phyloP scores from a whole-genome alignment of 2,113 vertebrate species.

The Xiphophorus hellerii region DNA sequence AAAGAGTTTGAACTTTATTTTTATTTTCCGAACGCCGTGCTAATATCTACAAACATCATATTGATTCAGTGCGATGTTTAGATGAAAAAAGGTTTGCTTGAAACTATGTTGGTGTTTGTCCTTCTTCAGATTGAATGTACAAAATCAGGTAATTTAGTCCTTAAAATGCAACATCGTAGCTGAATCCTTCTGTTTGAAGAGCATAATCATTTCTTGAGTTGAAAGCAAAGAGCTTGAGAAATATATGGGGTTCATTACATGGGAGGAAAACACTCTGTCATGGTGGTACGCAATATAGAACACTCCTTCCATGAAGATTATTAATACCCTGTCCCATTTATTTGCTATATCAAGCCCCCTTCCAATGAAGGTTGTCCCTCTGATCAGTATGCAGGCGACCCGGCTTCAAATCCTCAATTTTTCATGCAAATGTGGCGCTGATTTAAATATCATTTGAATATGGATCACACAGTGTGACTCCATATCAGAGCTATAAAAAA shows the following conservation, averaged over 20 bases:
- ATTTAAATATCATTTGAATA: conserved; percentile 85
- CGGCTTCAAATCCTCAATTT: conserved; percentile 81
- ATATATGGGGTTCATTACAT: conserved; percentile 65
- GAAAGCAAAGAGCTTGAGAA: conserved; percentile 40
- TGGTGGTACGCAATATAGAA: conserved; percentile 43
- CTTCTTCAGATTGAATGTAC: not conserved
- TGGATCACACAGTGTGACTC: conserved; percentile 77
- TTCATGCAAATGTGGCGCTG: conserved; percentile 78
- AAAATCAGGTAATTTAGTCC: conserved; percentile 17
- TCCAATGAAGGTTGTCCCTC: conserved; percentile 67
- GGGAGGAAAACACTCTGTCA: conserved; percentile 35
- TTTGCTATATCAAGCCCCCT: conserved; percentile 68
- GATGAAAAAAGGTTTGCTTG: not conserved
- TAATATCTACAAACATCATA: not conserved
- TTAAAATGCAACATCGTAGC: conserved; percentile 28
- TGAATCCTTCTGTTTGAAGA: conserved; percentile 38
- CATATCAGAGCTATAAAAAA: conserved; percentile 62
- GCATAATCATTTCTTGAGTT: conserved; percentile 47
- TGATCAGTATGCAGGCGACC: conserved; percentile 79
- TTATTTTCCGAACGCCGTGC: not conserved
- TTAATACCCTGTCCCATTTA: conserved; percentile 62
- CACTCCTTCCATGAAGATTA: conserved; percentile 56
- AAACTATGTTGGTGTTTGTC: not conserved
- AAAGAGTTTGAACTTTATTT: not conserved
- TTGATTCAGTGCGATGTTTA: not conserved